A percentile compares a stretch with the other conserved stretches of the same genome.
Evolutionary conservation across 2,888 invertebrate genomes (phyloP).

Genomic region (Pogonocherus hispidulus): DNA sequence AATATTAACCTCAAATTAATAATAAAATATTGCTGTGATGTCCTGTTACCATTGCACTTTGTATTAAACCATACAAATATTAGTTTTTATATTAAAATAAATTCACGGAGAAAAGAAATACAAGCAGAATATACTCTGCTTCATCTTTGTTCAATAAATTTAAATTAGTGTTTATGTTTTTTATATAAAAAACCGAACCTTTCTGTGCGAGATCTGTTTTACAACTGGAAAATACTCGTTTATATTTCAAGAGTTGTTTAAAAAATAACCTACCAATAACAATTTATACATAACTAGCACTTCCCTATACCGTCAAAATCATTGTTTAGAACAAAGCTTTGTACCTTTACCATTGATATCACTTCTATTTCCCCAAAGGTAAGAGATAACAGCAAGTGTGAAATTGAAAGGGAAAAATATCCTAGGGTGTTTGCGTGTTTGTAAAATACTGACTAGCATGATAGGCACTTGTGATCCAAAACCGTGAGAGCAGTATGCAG

Average conservation of each 20-base stretch:
- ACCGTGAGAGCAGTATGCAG: constrained; percentile 42
- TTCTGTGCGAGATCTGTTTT: no score
- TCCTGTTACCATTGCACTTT: background rate
- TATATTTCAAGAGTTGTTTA: no score
- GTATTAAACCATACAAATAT: no score
- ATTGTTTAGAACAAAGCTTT: constrained; percentile 12
- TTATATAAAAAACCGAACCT: no score
- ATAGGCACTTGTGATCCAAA: constrained; percentile 53
- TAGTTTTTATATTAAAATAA: no score
- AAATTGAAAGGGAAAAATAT: background rate
- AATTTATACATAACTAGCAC: background rate
- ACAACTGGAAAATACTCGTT: no score
- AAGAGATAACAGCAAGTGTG: background rate
- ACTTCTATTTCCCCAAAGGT: background rate
- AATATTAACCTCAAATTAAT: background rate
- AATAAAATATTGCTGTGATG: background rate
- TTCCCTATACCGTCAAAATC: background rate
- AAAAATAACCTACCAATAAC: no score
- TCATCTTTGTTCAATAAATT: no score
- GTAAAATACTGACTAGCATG: constrained; percentile 47
- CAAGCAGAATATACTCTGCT: no score
- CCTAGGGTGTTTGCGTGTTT: constrained; percentile 21
- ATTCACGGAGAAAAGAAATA: no score
- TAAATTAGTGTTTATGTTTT: no score
- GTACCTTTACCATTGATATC: constrained; percentile 2